phyloP scores from a whole-genome alignment of 2,888 invertebrate species.

The Lasioglossum zephyrum region DNA sequence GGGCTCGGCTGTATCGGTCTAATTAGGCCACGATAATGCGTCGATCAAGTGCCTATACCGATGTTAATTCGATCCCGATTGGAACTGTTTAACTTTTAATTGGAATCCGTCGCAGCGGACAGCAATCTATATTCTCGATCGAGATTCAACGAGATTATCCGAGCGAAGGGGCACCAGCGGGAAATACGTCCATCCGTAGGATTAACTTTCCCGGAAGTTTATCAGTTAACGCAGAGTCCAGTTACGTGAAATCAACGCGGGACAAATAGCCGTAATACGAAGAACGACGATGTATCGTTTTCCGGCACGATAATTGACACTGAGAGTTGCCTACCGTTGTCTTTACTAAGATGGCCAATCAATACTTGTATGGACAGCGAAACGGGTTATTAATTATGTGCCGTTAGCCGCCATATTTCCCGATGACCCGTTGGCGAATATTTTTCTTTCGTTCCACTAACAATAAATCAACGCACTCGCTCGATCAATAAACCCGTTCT shows the following conservation, averaged over 20 bases:
- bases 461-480: not conserved
- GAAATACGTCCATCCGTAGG: slow-evolving; percentile 40
- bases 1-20: not conserved
- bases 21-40: slow-evolving; percentile 37
- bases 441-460: slow-evolving; percentile 42
- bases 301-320: slow-evolving; percentile 52
- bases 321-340: slow-evolving; percentile 37
- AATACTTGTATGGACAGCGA: slow-evolving; percentile 46
- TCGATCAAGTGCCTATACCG: slow-evolving; percentile 59
- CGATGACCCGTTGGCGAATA: slow-evolving; percentile 34
- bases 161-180: slow-evolving; percentile 18
- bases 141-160: slow-evolving; percentile 45
- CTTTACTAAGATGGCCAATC: slow-evolving; percentile 51
- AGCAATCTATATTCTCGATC: slow-evolving; percentile 56
- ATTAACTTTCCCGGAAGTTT: slow-evolving; percentile 63
- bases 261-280: slow-evolving; percentile 57
- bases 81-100: slow-evolving; percentile 71
- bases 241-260: slow-evolving; percentile 53
- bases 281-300: slow-evolving; percentile 47
- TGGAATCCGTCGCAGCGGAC: slow-evolving; percentile 47
- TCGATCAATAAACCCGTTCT: not conserved
- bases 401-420: slow-evolving; percentile 29
- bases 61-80: slow-evolving; percentile 64
- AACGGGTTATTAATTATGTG: slow-evolving; percentile 49
- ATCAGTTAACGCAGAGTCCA: slow-evolving; percentile 52